Evolutionary conservation across 2,888 invertebrate genomes (phyloP).

Genomic region (Noctua janthina): DNA sequence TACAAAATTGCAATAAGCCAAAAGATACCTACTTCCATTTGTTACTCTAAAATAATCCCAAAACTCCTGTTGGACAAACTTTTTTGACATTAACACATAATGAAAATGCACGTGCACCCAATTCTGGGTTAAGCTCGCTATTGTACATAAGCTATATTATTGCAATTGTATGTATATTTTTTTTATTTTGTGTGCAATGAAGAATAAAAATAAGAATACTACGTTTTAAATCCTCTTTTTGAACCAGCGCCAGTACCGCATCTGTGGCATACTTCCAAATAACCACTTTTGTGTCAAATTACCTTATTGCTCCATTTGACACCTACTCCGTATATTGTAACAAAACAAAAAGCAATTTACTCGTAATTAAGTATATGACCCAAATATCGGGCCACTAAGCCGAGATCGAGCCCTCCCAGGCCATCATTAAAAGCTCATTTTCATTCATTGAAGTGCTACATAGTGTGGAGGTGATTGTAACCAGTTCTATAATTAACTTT

Average conservation of each 20-base stretch:
- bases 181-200: too few species aligned
- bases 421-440: conserved; percentile 76
- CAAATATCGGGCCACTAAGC: conserved; percentile 66
- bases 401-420: conserved; percentile 69
- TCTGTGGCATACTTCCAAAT: conserved; percentile 10
- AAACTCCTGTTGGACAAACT: background rate
- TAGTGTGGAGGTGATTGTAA: conserved; percentile 48
- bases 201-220: too few species aligned
- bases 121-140: too few species aligned
- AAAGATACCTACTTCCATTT: background rate
- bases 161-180: too few species aligned
- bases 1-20: background rate
- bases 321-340: conserved; percentile 29
- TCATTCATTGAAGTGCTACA: conserved; percentile 67
- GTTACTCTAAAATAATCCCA: background rate
- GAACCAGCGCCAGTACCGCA: conserved; percentile 1
- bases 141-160: too few species aligned
- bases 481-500: conserved; percentile 37
- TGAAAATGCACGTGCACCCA: too few species aligned
- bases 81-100: too few species aligned
- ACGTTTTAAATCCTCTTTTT: background rate
- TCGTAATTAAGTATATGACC: conserved; percentile 67
- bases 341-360: conserved; percentile 67
- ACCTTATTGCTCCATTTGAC: conserved; percentile 26
- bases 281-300: background rate